These are phyloP conservation scores for Chrysopilus asiliformis DNA, from an alignment of 2,888 invertebrate genomes.

Conservation along the genomic window DNA sequence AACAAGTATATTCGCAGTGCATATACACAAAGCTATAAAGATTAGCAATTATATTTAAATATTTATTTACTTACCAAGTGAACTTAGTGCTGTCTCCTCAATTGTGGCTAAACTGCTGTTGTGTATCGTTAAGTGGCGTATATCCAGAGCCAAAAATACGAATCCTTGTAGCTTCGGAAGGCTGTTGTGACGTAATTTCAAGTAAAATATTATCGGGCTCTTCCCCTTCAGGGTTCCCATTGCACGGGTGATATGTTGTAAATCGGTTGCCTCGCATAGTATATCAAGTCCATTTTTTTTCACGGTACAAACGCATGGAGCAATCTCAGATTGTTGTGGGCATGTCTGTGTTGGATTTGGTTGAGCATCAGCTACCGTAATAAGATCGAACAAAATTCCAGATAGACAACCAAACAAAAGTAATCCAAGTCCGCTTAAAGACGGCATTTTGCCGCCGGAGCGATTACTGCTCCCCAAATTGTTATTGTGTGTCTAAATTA, in stretches of 20 bases:
- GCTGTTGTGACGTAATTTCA: constrained; percentile 76
- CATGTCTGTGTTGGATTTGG: constrained; percentile 45
- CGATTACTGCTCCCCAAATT: no score
- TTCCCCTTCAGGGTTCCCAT: constrained; percentile 72
- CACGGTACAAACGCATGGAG: constrained; percentile 70
- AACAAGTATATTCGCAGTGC: no score
- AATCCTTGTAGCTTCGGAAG: constrained; percentile 73
- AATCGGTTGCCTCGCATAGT: constrained; percentile 75
- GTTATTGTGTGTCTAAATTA: no score
- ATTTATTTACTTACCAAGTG: constrained; percentile 63
- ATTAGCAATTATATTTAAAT: no score
- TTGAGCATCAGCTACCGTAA: constrained; percentile 13
- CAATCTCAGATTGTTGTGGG: constrained; percentile 57
- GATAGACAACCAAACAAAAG: constrained; percentile 14
- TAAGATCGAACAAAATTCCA: constrained; percentile 12
- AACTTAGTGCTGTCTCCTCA: constrained; percentile 75
- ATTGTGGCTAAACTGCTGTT: constrained; percentile 79
- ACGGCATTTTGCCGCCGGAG: constrained; percentile 17
- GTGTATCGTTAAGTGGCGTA: constrained; percentile 76
- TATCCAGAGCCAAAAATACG: constrained; percentile 75
- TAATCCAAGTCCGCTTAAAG: constrained; percentile 12
- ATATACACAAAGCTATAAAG: no score
- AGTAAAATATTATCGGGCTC: constrained; percentile 70
- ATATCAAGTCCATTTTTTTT: constrained; percentile 83
- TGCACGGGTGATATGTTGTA: constrained; percentile 61